phyloP scores from a whole-genome alignment of 2,888 invertebrate species.

The Eutolmus rufibarbis region DNA sequence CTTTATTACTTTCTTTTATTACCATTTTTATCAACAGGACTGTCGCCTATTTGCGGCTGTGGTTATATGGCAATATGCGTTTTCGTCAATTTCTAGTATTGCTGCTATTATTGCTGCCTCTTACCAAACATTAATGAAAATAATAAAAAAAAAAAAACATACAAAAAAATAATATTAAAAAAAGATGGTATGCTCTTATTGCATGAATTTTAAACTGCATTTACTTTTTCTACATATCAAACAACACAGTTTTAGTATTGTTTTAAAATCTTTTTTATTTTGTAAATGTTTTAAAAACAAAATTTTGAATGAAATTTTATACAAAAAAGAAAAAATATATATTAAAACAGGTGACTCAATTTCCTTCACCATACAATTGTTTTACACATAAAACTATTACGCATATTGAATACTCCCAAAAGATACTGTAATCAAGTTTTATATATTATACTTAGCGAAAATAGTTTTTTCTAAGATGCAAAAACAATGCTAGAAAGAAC shows the following conservation, averaged over 20 bases:
- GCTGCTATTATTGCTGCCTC: background rate
- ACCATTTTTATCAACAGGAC: background rate
- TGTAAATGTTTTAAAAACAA: background rate
- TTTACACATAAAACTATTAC: background rate
- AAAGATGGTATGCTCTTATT: background rate
- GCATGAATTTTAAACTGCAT: background rate
- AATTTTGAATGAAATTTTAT: background rate
- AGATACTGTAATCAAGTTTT: background rate
- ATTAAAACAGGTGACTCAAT: background rate
- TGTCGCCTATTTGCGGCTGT: background rate
- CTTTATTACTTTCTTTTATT: background rate
- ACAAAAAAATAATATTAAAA: background rate
- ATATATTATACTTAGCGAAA: background rate
- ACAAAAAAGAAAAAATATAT: background rate
- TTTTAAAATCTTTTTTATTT: conserved; percentile 6
- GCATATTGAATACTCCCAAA: background rate
- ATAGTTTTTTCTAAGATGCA: background rate
- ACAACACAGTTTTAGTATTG: background rate
- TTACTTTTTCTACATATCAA: conserved; percentile 3
- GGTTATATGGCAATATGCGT: background rate
- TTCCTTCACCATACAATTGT: background rate
- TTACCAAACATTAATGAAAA: background rate
- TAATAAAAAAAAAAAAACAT: background rate
- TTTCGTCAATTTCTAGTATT: background rate
- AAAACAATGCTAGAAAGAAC: background rate